Evolutionary conservation across 2,113 vertebrate species (phyloP).

Genomic region (Xenopus borealis): DNA sequence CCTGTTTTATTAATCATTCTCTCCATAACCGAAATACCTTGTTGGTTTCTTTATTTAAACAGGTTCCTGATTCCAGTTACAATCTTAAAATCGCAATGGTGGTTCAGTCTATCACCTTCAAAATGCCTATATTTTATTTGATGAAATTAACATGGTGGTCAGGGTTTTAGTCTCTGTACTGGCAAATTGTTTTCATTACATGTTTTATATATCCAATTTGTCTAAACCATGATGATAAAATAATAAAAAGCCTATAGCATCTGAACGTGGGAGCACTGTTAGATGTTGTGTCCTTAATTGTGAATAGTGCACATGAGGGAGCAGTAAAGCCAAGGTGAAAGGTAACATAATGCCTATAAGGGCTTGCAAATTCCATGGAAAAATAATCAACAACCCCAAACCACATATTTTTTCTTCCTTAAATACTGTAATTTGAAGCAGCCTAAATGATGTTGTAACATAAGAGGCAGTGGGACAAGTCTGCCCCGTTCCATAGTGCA

Average conservation of each 20-base stretch:
- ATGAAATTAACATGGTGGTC: conserved; percentile 42
- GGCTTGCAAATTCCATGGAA: conserved; percentile 1
- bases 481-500: background rate
- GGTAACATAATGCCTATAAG: conserved; percentile 28
- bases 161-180: conserved; percentile 10
- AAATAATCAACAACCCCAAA: conserved; percentile 29
- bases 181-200: conserved; percentile 34
- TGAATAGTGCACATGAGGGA: conserved; percentile 34
- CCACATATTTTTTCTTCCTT: conserved; percentile 37
- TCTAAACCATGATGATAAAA: conserved; percentile 29
- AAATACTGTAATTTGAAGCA: conserved; percentile 37
- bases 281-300: conserved; percentile 14
- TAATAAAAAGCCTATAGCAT: conserved; percentile 32
- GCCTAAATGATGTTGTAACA: conserved; percentile 36
- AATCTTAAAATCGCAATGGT: conserved; percentile 24
- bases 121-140: conserved; percentile 24
- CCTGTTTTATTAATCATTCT: too few species aligned
- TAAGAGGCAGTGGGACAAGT: conserved; percentile 10
- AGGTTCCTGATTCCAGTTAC: conserved; percentile 18
- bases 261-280: conserved; percentile 20
- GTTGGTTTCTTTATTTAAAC: conserved; percentile 37
- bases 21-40: conserved; percentile 32
- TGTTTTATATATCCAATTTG: conserved; percentile 36
- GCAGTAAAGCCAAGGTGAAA: conserved; percentile 39
- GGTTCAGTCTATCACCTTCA: conserved; percentile 10